A percentile compares a stretch with the other conserved stretches of the same genome.
These are phyloP conservation scores for Drosophila recens DNA, from an alignment of 2,888 invertebrate species.

Conservation along the genomic window DNA sequence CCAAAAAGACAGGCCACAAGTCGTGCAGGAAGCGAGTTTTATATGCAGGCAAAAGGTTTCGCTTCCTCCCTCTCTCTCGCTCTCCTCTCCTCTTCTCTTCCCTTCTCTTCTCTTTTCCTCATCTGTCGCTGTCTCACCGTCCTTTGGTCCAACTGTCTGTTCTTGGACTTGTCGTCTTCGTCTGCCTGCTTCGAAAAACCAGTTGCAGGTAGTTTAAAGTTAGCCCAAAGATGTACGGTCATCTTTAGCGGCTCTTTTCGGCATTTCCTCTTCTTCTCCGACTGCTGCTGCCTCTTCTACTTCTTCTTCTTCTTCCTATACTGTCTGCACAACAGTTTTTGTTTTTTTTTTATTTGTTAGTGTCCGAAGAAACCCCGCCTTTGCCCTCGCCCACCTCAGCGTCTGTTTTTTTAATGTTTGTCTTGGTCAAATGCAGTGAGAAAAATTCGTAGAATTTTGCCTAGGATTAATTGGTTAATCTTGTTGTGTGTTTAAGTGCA, in stretches of 20 bases:
- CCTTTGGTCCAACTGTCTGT: conserved; percentile 32
- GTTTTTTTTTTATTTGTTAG: conserved; percentile 37
- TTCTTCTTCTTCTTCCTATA: conserved; percentile 5
- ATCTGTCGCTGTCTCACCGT: background rate
- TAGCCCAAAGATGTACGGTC: conserved; percentile 72
- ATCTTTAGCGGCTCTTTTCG: conserved; percentile 72
- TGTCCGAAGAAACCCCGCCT: conserved; percentile 42
- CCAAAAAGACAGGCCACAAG: conserved; percentile 45
- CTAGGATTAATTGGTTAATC: conserved; percentile 75
- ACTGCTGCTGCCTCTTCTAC: background rate
- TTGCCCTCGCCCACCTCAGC: conserved; percentile 22
- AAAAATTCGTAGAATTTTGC: conserved; percentile 74
- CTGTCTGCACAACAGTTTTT: conserved; percentile 42
- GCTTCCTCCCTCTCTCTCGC: conserved; percentile 2
- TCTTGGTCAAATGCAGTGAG: conserved; percentile 66
- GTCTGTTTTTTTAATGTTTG: conserved; percentile 34
- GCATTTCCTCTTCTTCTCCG: conserved; percentile 19
- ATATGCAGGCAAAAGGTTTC: conserved; percentile 72
- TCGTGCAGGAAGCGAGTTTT: conserved; percentile 79
- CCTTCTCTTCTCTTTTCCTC: conserved; percentile 1
- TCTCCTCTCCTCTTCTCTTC: background rate
- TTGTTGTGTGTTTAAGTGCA: conserved; percentile 48
- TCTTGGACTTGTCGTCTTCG: conserved; percentile 65
- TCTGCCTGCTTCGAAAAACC: conserved; percentile 74
- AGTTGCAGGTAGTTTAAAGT: conserved; percentile 83